Conservation (phyloP, 2,797 vertebrate species). For the Epinephelus malabaricus region DNA sequence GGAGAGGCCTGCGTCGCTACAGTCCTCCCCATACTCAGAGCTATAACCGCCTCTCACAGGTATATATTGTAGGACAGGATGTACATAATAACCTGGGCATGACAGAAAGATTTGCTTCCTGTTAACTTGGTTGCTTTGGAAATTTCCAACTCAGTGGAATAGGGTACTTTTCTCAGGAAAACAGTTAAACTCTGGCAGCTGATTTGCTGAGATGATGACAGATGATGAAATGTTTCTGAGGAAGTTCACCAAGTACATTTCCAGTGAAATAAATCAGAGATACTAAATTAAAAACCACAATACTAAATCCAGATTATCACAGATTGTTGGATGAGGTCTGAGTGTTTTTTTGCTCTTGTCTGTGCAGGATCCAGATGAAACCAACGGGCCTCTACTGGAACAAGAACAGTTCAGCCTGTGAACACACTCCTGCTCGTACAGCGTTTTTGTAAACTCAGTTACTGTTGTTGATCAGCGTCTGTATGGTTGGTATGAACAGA, state of each 20-base stretch:
- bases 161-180: neutral
- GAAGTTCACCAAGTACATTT: neutral
- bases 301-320: neutral
- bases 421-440: conserved; percentile 29
- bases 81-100: neutral
- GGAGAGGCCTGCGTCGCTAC: conserved; percentile 83
- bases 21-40: conserved; percentile 59
- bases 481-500: neutral
- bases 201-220: neutral
- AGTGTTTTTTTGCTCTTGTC: neutral
- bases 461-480: conserved; percentile 26
- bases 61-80: conserved; percentile 4
- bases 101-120: neutral
- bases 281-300: neutral
- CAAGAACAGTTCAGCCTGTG: conserved; percentile 68
- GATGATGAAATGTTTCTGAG: neutral
- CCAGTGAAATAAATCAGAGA: neutral
- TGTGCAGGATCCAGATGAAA: conserved; percentile 74
- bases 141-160: neutral
- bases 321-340: neutral
- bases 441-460: conserved; percentile 18
- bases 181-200: neutral
- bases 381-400: conserved; percentile 68
- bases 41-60: conserved; percentile 79
- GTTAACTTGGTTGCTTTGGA: neutral